Evolutionary conservation across 2,888 invertebrate genomes (phyloP), one percentile per base, ranked within the genome.

Genomic region (Athalia rosae): DNA sequence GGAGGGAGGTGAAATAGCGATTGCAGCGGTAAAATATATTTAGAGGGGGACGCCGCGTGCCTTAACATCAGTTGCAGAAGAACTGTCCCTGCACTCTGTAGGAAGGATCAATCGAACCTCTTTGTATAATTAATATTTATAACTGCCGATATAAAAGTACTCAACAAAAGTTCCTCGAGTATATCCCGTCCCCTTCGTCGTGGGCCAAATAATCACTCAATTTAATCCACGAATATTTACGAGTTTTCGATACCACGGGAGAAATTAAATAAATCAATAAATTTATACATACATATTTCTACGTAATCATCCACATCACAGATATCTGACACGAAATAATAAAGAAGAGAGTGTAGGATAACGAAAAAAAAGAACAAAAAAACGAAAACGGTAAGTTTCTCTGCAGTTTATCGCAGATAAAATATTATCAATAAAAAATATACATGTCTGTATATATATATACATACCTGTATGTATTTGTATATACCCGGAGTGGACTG

Each of bases 41-140:
- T 85, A 86, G 84, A 79, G 69, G 78, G 79, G 81, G 77, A 81
- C 79, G 74, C 78, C 74, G 78, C 81, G 80, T 79, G 79, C 77
- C 77, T 74, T 71, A 79, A 77, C 73, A 78, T 80, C 86, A 87
- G 86, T 87, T 82, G 83, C 79, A 76, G 66, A 74, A 67, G 77
- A 71, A 73, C 77, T 77, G 62, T 77, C 56, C 69, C 50, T 61
- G 48, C n/a, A 61, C 74, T 62, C 74, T 48, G 58, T 71, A 8
- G n/a, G 56, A 71, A 58, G 74, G 61, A 41, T 48, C 28, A 71
- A 71, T 45, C 9, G 9, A 58, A 0, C 58, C 58, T 69, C 48
- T 69, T 58, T 45, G 15, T 67, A 67, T 5, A 67, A 11, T n/a
- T 13, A 1, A 59, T 6, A 13, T n/a, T 13, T n/a, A 11, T 11